Percentiles rank a stretch among this genome's conserved stretches.
phyloP scores from a whole-genome alignment of 1,140 invertebrate species.

The Diorhabda sublineata region DNA sequence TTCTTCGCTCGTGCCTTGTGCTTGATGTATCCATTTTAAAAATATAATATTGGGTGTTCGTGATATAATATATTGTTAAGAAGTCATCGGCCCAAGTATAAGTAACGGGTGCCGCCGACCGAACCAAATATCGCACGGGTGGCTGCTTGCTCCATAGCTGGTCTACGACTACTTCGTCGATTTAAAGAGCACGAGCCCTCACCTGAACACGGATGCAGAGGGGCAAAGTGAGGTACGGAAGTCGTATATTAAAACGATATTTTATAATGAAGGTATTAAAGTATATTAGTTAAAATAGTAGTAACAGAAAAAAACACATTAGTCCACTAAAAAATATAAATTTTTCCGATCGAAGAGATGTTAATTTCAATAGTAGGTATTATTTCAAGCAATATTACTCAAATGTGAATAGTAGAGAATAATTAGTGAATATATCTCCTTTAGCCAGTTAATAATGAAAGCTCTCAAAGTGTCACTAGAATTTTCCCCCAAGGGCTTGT shows the following conservation, averaged over 20 bases:
- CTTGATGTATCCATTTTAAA: conserved; percentile 10
- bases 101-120: conserved; percentile 37
- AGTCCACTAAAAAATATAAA: no score
- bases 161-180: conserved; percentile 19
- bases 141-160: conserved; percentile 34
- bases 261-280: no score
- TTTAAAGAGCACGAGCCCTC: conserved; percentile 37
- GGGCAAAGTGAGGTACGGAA: not conserved
- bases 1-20: conserved; percentile 9
- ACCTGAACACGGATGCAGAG: conserved; percentile 15
- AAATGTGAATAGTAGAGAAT: no score
- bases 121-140: conserved; percentile 40
- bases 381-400: no score
- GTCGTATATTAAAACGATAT: not conserved
- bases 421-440: no score
- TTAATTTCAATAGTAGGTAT: no score
- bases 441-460: no score
- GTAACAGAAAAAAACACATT: not conserved
- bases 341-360: no score
- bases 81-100: conserved; percentile 36
- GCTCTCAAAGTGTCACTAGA: no score
- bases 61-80: conserved; percentile 36
- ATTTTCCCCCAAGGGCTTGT: no score
- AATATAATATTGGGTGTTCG: conserved; percentile 21
- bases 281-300: not conserved